Conservation (phyloP, 2,797 vertebrate genomes). For the Artibeus lituratus region DNA sequence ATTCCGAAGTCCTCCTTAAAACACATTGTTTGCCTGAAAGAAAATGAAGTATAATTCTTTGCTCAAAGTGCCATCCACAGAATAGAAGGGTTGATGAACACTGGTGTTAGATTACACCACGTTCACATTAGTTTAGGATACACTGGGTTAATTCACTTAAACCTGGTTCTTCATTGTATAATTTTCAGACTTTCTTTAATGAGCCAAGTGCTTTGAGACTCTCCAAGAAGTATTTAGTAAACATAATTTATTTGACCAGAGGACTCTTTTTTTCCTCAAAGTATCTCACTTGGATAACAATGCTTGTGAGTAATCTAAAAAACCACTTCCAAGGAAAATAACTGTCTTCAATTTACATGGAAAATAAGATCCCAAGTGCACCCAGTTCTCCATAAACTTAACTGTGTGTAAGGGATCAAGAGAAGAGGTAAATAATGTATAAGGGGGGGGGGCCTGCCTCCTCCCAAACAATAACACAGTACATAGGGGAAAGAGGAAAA, state of each 20-base stretch:
- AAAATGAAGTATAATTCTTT: conserved; percentile 15
- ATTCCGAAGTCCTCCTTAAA: conserved; percentile 39
- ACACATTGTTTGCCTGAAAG: conserved; percentile 17
- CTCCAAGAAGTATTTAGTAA: conserved; percentile 8
- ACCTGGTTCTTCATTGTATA: not conserved
- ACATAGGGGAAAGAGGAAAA: not conserved
- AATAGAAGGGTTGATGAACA: not conserved
- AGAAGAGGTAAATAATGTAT: not conserved
- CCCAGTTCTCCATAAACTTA: not conserved
- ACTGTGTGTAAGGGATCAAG: not conserved
- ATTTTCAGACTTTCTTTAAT: conserved; percentile 34
- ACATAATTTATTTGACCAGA: not conserved
- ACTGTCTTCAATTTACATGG: not conserved
- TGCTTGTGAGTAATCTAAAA: not conserved
- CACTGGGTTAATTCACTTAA: not conserved
- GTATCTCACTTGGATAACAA: not conserved
- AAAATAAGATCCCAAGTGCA: not conserved
- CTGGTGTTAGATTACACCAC: too few relatives aligned
- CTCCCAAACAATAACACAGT: not conserved
- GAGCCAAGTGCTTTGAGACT: conserved; percentile 11
- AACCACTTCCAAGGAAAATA: conserved; percentile 25
- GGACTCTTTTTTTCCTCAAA: not conserved
- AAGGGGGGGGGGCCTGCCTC: not conserved
- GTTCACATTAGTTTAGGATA: not conserved
- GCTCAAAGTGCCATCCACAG: not conserved